Conservation (phyloP, 2,888 invertebrate species). For the Omphaloscelis lunosa region DNA sequence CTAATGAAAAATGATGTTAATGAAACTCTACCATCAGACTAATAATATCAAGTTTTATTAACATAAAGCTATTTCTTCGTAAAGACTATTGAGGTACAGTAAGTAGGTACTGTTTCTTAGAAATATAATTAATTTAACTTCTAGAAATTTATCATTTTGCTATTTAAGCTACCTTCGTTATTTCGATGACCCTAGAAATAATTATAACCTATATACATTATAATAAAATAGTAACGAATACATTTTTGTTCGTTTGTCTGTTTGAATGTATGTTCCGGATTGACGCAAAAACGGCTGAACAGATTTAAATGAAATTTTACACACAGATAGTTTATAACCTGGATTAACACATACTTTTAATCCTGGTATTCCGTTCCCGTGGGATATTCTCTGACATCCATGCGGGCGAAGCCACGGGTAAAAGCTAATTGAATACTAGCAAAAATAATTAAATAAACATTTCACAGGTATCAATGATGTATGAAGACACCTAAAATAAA, state of each 20-base stretch:
- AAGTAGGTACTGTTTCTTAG: neutral
- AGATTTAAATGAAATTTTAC: neutral
- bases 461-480: neutral
- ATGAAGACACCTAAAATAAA: neutral
- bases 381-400: neutral
- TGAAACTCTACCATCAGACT: neutral
- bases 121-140: constrained; percentile 10
- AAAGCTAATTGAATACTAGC: neutral
- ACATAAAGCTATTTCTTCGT: neutral
- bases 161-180: neutral
- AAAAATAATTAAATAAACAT: neutral
- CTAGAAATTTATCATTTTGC: neutral
- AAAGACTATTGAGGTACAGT: neutral
- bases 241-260: neutral
- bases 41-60: neutral
- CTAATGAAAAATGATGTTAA: neutral
- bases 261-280: neutral
- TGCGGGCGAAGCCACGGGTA: neutral
- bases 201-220: neutral
- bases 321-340: neutral
- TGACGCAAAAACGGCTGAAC: neutral
- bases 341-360: neutral
- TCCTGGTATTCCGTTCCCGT: neutral
- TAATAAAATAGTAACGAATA: neutral
- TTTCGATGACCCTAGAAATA: neutral